These are phyloP conservation scores for Rhinoraja longicauda DNA, from an alignment of 2,797 vertebrate species.

Conservation along the genomic window DNA sequence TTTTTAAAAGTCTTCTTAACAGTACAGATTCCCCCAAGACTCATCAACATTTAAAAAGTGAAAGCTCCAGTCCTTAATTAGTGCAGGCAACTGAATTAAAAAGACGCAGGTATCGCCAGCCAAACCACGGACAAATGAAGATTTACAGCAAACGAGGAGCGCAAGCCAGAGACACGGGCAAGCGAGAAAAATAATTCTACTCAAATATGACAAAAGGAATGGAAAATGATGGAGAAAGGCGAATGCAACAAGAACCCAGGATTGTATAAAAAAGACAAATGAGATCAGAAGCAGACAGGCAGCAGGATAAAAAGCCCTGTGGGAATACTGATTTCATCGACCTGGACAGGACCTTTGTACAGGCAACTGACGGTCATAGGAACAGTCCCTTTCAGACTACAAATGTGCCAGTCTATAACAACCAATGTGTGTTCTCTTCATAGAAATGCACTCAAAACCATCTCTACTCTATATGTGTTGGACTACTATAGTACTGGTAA, in stretches of 20 bases:
- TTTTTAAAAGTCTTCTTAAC: neutral
- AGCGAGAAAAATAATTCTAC: too few relatives aligned
- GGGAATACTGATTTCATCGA: neutral
- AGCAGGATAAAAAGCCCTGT: neutral
- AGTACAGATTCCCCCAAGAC: slow-evolving; percentile 25
- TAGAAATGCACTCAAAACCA: neutral
- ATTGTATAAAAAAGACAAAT: neutral
- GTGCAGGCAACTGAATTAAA: slow-evolving; percentile 13
- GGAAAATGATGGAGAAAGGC: neutral
- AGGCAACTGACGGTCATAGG: neutral
- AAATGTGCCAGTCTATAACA: neutral
- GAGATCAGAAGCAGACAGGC: neutral
- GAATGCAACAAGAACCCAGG: neutral
- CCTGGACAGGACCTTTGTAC: neutral
- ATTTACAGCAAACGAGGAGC: neutral
- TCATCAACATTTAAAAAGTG: slow-evolving; percentile 10
- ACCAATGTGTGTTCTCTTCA: neutral
- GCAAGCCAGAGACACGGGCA: neutral
- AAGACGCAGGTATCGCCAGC: neutral
- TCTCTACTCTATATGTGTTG: neutral
- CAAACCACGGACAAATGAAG: slow-evolving; percentile 8
- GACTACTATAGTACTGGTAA: neutral
- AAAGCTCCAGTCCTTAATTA: slow-evolving; percentile 21
- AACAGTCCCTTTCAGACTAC: neutral
- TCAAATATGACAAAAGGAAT: neutral